These are phyloP conservation scores for Leptosomus discolor DNA, from an alignment of 2,113 vertebrate species.

Conservation along the genomic window DNA sequence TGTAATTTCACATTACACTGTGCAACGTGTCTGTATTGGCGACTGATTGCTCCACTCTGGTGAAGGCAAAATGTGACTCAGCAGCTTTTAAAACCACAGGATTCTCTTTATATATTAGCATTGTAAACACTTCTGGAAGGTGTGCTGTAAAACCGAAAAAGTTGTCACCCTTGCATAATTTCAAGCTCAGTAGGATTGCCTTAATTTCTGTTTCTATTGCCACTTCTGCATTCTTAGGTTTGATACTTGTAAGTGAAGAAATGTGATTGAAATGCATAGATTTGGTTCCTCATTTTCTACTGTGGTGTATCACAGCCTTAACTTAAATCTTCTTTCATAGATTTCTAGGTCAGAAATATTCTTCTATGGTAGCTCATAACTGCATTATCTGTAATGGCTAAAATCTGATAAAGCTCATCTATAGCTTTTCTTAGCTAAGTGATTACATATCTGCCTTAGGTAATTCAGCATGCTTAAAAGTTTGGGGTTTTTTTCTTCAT, in stretches of 20 bases:
- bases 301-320: neutral
- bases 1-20: neutral
- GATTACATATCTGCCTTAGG: neutral
- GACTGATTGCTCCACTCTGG: neutral
- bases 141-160: neutral
- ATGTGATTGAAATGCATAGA: neutral
- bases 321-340: neutral
- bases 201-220: neutral
- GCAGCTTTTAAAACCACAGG: neutral
- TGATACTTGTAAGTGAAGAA: neutral
- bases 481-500: neutral
- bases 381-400: neutral
- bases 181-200: neutral
- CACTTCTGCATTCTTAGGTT: neutral
- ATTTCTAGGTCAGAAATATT: neutral
- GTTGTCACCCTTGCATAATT: conserved; percentile 3
- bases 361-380: neutral
- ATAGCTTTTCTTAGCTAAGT: neutral
- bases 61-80: neutral
- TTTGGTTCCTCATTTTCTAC: neutral
- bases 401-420: neutral
- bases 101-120: neutral
- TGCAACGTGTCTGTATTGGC: neutral
- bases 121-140: neutral
- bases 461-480: neutral